Percentiles rank a stretch among this genome's conserved stretches.
Evolutionary conservation across 1,140 invertebrate species (phyloP).

Genomic region (Hyposmocoma kahamanoa): DNA sequence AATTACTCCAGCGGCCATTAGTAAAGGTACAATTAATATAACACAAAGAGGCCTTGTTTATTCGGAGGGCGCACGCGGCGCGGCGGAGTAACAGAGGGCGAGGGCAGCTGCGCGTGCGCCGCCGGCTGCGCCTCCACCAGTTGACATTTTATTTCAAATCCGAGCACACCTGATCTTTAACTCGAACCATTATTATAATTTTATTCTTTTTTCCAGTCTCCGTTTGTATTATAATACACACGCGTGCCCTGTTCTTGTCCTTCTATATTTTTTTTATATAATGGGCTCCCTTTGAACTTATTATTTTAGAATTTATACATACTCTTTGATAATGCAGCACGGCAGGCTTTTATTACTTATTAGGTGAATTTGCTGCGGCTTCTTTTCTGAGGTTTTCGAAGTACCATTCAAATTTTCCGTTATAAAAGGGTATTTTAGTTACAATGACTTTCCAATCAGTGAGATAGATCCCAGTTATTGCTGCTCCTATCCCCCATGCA

Average conservation of each 20-base stretch:
- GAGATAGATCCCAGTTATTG: slow-evolving; percentile 72
- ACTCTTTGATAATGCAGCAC: no score
- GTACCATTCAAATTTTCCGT: slow-evolving; percentile 77
- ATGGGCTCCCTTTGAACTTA: no score
- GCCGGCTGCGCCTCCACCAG: slow-evolving; percentile 55
- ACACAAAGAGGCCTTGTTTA: slow-evolving; percentile 45
- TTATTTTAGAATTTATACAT: no score
- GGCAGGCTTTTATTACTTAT: no score
- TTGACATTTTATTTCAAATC: slow-evolving; percentile 63
- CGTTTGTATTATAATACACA: slow-evolving; percentile 23
- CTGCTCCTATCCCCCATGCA: slow-evolving; percentile 74
- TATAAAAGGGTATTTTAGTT: slow-evolving; percentile 81
- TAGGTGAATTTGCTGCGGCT: no score
- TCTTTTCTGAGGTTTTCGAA: no score
- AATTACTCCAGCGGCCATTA: neutral
- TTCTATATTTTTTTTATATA: slow-evolving; percentile 19
- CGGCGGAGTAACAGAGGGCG: slow-evolving; percentile 45
- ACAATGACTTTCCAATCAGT: slow-evolving; percentile 84
- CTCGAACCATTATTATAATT: slow-evolving; percentile 59
- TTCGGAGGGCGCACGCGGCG: slow-evolving; percentile 41
- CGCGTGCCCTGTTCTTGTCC: slow-evolving; percentile 34
- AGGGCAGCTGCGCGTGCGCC: slow-evolving; percentile 61
- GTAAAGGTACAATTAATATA: slow-evolving; percentile 22
- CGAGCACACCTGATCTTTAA: slow-evolving; percentile 59
- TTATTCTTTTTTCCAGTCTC: slow-evolving; percentile 39